Base-by-base conservation (phyloP, 2,888 invertebrate species). In the Metacarcinus magister region DNA sequence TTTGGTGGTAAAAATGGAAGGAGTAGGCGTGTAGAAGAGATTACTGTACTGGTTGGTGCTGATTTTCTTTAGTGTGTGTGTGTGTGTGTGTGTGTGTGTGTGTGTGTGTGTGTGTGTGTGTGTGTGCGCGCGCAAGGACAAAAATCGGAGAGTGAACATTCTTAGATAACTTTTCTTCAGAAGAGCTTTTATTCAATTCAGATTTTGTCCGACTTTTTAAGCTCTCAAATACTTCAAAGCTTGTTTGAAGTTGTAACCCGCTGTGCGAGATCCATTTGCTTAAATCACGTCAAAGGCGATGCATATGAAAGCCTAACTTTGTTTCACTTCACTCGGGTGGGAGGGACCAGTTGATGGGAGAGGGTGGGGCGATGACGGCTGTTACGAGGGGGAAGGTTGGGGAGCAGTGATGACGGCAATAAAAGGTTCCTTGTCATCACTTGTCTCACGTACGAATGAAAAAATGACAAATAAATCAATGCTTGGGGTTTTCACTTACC, bases 221-320 rank as follows among this genome's bases (percentile, higher is more conserved):
- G 87, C 87, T 93, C 93, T 82, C 93, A 82, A 93, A 93, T 93
- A 93, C 93, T 82, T 93, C 93, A 93, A 93, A 93, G 93, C 82
- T 82, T 93, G 93, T 93, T 93, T 93, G 93, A 93, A 93, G 93
- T 93, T 93, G 82, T 44, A 82, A 93, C 93, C 93, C 82, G 82
- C 60, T 93, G 93, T 93, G 75, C 60, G 93, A 93, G 93, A 82
- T 93, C 82, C 93, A 93, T 93, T 93, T 93, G 93, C 75, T 82
- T 75, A 93, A 93, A 93, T 93, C 93, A 93, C 93, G 93, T 93
- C 93, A 93, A 93, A 93, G 93, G 93, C 75, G n/a, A 28, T 93
- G 43, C 93, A 82, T 82, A 93, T 93, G 93, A 93, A 82, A 93
- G 82, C 43, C 82, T 93, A 93, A 93, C 93, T 82, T 93, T 75